These are phyloP conservation scores for Ophion obscuratus DNA, from an alignment of 2,888 invertebrate species.

Conservation along the genomic window DNA sequence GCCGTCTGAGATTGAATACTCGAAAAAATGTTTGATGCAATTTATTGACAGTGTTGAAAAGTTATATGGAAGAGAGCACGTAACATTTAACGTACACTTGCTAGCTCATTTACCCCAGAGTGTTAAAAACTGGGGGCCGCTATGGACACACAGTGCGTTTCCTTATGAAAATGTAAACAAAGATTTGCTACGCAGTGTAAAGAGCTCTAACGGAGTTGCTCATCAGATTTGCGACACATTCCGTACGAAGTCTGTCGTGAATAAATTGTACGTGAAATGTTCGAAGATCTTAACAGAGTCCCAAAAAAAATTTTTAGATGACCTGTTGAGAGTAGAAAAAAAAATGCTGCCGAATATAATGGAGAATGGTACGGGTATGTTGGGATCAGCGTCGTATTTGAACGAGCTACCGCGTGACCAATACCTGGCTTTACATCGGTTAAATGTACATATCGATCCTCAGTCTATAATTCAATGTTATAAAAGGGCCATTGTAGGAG, in stretches of 20 bases:
- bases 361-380: conserved; percentile 13
- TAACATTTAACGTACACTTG: conserved; percentile 56
- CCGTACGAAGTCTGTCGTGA: conserved; percentile 24
- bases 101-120: conserved; percentile 64
- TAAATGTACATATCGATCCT: conserved; percentile 46
- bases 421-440: conserved; percentile 47
- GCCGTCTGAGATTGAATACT: conserved; percentile 46
- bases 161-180: conserved; percentile 58
- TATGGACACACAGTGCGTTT: conserved; percentile 59
- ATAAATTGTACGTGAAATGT: conserved; percentile 32
- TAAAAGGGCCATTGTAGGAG: conserved; percentile 26
- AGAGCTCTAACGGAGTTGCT: conserved; percentile 56
- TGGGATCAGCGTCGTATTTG: conserved; percentile 23
- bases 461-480: conserved; percentile 28
- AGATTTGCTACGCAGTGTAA: conserved; percentile 45
- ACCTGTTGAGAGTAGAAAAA: conserved; percentile 26
- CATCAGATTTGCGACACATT: conserved; percentile 60
- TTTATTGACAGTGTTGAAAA: conserved; percentile 54
- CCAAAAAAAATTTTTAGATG: conserved; percentile 1
- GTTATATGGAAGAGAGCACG: conserved; percentile 36
- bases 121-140: conserved; percentile 69
- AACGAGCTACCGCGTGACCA: conserved; percentile 38
- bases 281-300: conserved; percentile 13
- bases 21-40: conserved; percentile 41
- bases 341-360: conserved; percentile 6